Evolutionary conservation across 2,797 vertebrate species (phyloP), one percentile per base, ranked within the genome.

Genomic region (Karalla daura): DNA sequence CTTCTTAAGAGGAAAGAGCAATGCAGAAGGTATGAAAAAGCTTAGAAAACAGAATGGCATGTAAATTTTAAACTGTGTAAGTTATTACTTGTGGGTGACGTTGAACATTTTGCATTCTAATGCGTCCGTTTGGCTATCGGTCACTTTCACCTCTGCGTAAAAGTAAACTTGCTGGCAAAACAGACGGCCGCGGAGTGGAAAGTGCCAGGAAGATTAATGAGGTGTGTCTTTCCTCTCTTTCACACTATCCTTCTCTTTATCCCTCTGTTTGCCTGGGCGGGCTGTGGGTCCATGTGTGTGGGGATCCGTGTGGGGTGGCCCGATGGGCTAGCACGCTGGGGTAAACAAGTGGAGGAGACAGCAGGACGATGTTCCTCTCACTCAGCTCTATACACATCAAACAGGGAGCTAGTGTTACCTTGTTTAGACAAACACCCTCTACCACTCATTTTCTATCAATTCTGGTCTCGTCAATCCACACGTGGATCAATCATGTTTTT

Each of bases 131-230:
- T 65, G 55, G 68, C 63, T 58, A 83, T 90, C 84, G 82, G 82
- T 91, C 89, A 90, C 84, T 89, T 90, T 91, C 88, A 90, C 91
- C 88, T 91, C 81, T 58, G 47, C 4, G 25, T 85, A 70, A 91
- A 91, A 87, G 88, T 88, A 89, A 92, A 90, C 81, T 81, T 18
- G 70, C 72, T 49, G 80, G 67, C 72, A 47, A 85, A 90, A 84
- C 76, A 78, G 84, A 81, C 86, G 78, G 74, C 64, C 37, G 62
- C 43, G 58, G 74, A 88, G 86, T 79, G 85, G 81, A 86, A 86
- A 88, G 90, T 89, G 87, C 77, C 85, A 78, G 79, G 40, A 72
- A 83, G 91, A 93, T 89, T 87, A 87, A 91, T 89, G 89, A 92
- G 87, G 91, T 93, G 90, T 90, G 78, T 74, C 78, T 76, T 68